A percentile compares a stretch with the other conserved stretches of the same genome.
Conservation (phyloP, 1,140 invertebrate species). For the Formica selysi region DNA sequence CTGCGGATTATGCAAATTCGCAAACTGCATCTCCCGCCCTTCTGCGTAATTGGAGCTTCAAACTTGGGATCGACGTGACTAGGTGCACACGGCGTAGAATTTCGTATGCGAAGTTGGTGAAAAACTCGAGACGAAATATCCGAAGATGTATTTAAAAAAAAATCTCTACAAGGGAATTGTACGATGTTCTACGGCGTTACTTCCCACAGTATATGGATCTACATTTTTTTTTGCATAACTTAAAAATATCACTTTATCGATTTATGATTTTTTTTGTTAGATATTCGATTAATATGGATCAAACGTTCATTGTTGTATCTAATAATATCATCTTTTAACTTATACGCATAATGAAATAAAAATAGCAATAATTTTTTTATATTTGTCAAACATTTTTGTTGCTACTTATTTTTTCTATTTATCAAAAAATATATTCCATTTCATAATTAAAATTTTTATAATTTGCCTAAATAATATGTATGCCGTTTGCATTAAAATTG, state of each 20-base stretch:
- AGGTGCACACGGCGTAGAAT: background rate
- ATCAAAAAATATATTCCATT: too few relatives aligned
- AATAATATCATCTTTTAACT: too few relatives aligned
- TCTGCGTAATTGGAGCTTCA: conserved; percentile 16
- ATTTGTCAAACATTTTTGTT: too few relatives aligned
- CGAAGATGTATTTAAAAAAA: background rate
- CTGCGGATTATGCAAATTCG: conserved; percentile 46
- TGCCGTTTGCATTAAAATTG: background rate
- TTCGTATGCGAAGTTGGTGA: background rate
- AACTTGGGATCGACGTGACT: background rate
- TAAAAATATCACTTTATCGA: background rate
- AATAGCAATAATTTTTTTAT: too few relatives aligned
- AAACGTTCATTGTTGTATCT: too few relatives aligned
- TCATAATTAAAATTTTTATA: too few relatives aligned
- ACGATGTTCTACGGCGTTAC: background rate
- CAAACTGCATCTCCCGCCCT: background rate
- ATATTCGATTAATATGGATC: too few relatives aligned
- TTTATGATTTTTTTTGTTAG: background rate
- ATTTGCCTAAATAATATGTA: too few relatives aligned
- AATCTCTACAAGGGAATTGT: background rate
- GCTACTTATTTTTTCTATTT: too few relatives aligned
- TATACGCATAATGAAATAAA: too few relatives aligned
- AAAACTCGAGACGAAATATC: background rate
- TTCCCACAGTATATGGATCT: background rate
- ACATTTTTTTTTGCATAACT: background rate